phyloP scores from a whole-genome alignment of 2,888 invertebrate species.

The Aleiodes testaceus region DNA sequence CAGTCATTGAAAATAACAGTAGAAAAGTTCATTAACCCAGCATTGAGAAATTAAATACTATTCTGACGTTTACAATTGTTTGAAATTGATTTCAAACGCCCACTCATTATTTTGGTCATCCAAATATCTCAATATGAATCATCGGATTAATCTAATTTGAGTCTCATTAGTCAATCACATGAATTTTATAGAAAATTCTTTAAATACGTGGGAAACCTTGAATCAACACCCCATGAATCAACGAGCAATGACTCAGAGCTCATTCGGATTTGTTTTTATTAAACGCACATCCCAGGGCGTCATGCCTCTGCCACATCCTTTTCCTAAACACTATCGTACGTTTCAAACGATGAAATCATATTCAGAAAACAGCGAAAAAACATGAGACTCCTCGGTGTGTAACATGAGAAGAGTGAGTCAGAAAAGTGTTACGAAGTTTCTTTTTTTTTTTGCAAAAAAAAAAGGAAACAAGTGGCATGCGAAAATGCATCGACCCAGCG shows the following conservation, averaged over 20 bases:
- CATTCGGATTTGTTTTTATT: constrained; percentile 10
- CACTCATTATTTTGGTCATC: not conserved
- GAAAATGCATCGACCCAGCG: constrained; percentile 41
- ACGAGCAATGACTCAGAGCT: constrained; percentile 3
- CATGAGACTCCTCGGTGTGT: not conserved
- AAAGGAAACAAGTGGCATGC: constrained; percentile 36
- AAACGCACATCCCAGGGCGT: constrained; percentile 21
- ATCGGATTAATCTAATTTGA: not conserved
- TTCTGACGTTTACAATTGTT: too few relatives aligned
- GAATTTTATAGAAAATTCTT: not conserved
- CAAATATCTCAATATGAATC: not conserved
- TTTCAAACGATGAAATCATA: constrained; percentile 26
- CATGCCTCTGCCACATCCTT: constrained; percentile 24
- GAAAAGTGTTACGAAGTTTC: constrained; percentile 13
- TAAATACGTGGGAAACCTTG: not conserved
- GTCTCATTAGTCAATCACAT: too few relatives aligned
- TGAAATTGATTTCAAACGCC: constrained; percentile 1
- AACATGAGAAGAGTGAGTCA: constrained; percentile 40
- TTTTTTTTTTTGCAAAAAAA: constrained; percentile 12
- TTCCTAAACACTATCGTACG: constrained; percentile 4
- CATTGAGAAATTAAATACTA: not conserved
- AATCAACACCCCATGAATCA: not conserved
- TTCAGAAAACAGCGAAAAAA: constrained; percentile 6
- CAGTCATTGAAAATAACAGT: constrained; percentile 6
- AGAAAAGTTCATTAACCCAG: constrained; percentile 17